A percentile compares a stretch with the other conserved stretches of the same genome.
Conservation (phyloP, 1,140 invertebrate species). For the Aplysia californica region DNA sequence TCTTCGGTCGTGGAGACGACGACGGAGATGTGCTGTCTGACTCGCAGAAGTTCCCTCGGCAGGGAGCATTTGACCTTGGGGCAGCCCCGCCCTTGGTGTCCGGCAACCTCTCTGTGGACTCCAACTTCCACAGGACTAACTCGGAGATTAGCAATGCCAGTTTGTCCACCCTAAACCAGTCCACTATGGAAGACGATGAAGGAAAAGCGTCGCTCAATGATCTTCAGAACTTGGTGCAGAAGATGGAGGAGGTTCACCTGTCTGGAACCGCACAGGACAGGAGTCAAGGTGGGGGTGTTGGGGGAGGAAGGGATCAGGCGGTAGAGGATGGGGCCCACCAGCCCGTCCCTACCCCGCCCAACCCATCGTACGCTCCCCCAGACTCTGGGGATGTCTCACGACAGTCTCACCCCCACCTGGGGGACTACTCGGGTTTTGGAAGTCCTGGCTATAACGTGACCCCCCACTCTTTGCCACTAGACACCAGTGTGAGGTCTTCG, state of each 20-base stretch:
- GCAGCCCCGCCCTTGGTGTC: no score
- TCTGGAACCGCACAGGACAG: not conserved
- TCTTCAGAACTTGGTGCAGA: slow-evolving; percentile 9
- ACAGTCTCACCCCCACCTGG: slow-evolving; percentile 3
- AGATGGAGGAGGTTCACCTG: slow-evolving; percentile 12
- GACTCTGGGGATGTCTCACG: not conserved
- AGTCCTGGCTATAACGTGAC: not conserved
- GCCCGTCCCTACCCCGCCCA: no score
- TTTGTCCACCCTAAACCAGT: slow-evolving; percentile 38
- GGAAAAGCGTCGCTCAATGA: not conserved
- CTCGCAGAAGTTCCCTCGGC: not conserved
- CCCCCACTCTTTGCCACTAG: not conserved
- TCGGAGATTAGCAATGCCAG: slow-evolving; percentile 47
- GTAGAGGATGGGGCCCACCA: not conserved
- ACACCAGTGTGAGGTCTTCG: not conserved
- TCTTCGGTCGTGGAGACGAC: slow-evolving; percentile 24
- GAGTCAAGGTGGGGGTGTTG: not conserved
- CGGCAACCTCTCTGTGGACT: no score
- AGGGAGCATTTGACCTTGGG: no score
- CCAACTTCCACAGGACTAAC: slow-evolving; percentile 29
- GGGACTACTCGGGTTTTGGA: slow-evolving; percentile 4
- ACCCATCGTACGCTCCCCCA: not conserved
- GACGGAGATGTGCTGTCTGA: slow-evolving; percentile 1
- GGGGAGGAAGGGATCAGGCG: not conserved
- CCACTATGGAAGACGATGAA: slow-evolving; percentile 27